A percentile compares a stretch with the other conserved stretches of the same genome.
phyloP scores from a whole-genome alignment of 1,140 invertebrate genomes.

The Episyrphus balteatus region DNA sequence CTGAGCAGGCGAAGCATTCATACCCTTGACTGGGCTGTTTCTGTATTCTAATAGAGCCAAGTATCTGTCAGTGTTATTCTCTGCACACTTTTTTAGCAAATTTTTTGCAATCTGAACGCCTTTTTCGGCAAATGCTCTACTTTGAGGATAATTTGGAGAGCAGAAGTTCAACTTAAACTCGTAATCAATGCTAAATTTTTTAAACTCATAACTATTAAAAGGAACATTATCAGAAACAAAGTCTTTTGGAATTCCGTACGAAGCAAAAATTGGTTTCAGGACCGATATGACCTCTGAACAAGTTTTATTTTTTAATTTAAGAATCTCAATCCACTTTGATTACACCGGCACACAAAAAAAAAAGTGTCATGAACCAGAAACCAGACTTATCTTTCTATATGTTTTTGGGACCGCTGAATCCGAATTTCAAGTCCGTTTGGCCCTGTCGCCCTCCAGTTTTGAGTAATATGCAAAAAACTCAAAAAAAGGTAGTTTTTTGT shows the following conservation, averaged over 20 bases:
- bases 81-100: constrained; percentile 17
- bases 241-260: constrained; percentile 18
- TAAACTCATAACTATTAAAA: constrained; percentile 14
- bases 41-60: constrained; percentile 8
- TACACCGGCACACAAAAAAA: no score
- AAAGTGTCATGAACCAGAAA: no score
- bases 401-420: no score
- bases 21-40: constrained; percentile 8
- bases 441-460: no score
- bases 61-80: constrained; percentile 7
- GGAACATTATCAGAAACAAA: constrained; percentile 23
- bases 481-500: no score
- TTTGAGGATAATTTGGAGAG: constrained; percentile 18
- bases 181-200: constrained; percentile 12
- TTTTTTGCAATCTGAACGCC: constrained; percentile 20
- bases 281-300: no score
- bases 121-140: constrained; percentile 22
- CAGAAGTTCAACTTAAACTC: constrained; percentile 9
- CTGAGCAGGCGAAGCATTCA: constrained; percentile 10
- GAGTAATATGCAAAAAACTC: no score
- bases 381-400: no score
- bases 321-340: no score
- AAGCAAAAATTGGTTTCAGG: constrained; percentile 21
- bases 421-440: no score
- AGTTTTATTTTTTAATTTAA: no score